Evolutionary conservation across 2,797 vertebrate genomes (phyloP), one percentile per base, ranked within the genome.

Genomic region (Coilia nasus): DNA sequence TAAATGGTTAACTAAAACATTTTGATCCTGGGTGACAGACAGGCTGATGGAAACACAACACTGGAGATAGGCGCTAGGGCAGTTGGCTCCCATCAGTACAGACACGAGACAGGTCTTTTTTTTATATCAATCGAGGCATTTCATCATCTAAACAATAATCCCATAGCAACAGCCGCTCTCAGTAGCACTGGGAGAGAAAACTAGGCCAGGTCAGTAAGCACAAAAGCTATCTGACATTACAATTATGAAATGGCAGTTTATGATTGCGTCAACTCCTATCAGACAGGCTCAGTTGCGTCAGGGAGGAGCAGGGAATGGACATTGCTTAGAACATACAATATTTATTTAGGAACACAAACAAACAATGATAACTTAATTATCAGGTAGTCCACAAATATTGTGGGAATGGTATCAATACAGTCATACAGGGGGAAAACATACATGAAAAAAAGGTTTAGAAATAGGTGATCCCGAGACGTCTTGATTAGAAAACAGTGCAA

Each of bases 321-420:
- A 44, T 44, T 0, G 35, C 71, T 78, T 90, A 94, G 93, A 94
- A 96, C 96, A 96, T 96, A 96, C 94, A 93, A 96, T 96, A 96
- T 96, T 96, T 96, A 96, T 96, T 96, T 95, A 96, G 95, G 95
- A 96, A 96, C 96, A 96, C 95, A 96, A 95, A 96, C 95, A 96
- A 95, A 96, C 92, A 96, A 96, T 95, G 96, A 96, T 96, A 96
- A 96, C 95, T 96, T 96, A 96, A 96, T 96, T 95, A 96, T 96
- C 95, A 96, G 96, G 95, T 96, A 96, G 95, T 96, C 96, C 96
- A 96, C 96, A 96, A 96, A 96, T 96, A 96, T 96, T 96, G 96
- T 96, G 96, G 96, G 95, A 96, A 96, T 96, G 94, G 94, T 95
- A 95, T 96, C 95, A 91, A 96, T 96, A 96, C 95, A 96, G 95